Conservation (phyloP, 2,113 vertebrate genomes). For the Strigops habroptila region DNA sequence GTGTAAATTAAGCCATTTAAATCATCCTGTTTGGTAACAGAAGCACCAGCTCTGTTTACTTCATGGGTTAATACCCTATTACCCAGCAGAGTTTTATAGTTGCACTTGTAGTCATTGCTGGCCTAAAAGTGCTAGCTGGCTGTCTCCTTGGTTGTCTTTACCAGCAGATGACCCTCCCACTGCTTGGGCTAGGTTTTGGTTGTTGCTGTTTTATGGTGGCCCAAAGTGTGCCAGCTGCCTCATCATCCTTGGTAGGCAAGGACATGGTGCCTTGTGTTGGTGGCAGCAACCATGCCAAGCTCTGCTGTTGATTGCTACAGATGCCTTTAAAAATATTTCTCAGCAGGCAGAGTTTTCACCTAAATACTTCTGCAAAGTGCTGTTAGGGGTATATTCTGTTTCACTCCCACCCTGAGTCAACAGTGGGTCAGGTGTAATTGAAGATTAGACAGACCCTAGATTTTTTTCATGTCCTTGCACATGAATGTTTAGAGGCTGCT, state of each 20-base stretch:
- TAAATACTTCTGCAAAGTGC: not conserved
- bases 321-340: not conserved
- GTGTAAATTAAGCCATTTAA: constrained; percentile 57
- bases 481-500: not conserved
- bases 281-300: not conserved
- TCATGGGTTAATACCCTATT: not conserved
- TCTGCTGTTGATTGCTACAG: not conserved
- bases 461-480: not conserved
- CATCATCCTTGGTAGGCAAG: rapidly evolving
- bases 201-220: not conserved
- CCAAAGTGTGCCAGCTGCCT: not conserved
- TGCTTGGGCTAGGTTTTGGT: not conserved
- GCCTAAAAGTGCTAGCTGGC: not conserved
- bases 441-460: not conserved
- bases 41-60: not conserved
- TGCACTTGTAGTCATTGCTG: not conserved
- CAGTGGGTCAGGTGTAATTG: not conserved
- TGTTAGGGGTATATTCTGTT: not conserved
- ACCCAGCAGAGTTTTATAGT: not conserved
- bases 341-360: not conserved
- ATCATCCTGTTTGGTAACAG: constrained; percentile 5
- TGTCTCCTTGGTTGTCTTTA: not conserved
- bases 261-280: rapidly evolving
- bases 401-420: not conserved
- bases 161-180: not conserved